A percentile compares a stretch with the other conserved stretches of the same genome.
phyloP scores from a whole-genome alignment of 1,140 invertebrate species.

The Philopotamus ludificatus region DNA sequence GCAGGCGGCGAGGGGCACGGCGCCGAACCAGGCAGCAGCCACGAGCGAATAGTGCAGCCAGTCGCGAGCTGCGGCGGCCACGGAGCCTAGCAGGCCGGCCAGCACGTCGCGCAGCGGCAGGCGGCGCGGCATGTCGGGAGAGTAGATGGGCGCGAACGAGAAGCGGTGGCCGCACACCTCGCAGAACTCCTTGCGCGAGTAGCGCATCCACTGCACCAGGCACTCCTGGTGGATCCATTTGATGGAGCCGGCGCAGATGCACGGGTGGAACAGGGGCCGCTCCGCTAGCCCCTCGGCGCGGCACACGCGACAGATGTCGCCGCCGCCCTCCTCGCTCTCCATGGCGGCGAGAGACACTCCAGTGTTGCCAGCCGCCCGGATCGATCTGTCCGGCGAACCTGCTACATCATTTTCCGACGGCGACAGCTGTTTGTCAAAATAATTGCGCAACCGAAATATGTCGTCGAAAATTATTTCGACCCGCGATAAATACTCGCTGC shows the following conservation, averaged over 20 bases:
- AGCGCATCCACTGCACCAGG: conserved; percentile 87
- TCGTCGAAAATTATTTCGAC: too few species aligned
- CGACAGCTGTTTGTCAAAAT: too few species aligned
- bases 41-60: conserved; percentile 97
- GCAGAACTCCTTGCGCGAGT: conserved; percentile 98
- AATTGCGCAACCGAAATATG: too few species aligned
- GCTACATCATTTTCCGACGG: too few species aligned
- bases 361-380: too few species aligned
- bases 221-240: conserved; percentile 98
- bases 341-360: too few species aligned
- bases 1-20: conserved; percentile 96
- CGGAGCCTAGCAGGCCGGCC: conserved; percentile 83
- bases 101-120: conserved; percentile 89
- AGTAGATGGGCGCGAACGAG: conserved; percentile 98
- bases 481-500: too few species aligned
- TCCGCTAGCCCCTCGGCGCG: conserved; percentile 81
- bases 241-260: conserved; percentile 98
- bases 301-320: conserved; percentile 96
- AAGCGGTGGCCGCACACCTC: conserved; percentile 97
- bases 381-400: too few species aligned
- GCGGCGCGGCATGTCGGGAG: conserved; percentile 96
- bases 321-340: conserved; percentile 43
- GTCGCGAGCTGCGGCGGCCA: conserved; percentile 88
- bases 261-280: conserved; percentile 93
- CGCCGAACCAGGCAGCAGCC: conserved; percentile 93